Evolutionary conservation across 2,113 vertebrate species (phyloP).

Genomic region (Ia io): DNA sequence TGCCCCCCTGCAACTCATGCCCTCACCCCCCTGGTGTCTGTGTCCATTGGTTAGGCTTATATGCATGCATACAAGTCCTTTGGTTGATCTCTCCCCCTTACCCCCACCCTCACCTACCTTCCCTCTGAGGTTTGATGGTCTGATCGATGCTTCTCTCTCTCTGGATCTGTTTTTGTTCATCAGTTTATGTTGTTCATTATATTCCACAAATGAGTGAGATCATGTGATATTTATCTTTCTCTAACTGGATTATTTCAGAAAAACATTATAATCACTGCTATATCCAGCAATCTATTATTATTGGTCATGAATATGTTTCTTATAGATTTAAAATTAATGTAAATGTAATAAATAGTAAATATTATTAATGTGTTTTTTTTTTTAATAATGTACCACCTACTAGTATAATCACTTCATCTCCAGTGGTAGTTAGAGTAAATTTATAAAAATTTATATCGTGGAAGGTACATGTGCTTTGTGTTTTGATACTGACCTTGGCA

Average conservation of each 20-base stretch:
- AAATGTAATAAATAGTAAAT: background rate
- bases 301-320: background rate
- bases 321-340: background rate
- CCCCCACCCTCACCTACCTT: too few species aligned
- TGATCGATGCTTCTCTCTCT: too few species aligned
- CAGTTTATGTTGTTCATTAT: too few species aligned
- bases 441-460: background rate
- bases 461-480: background rate
- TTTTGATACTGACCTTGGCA: background rate
- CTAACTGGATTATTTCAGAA: background rate
- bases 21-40: too few species aligned
- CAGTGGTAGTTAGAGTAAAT: background rate
- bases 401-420: background rate
- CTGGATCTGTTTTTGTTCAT: too few species aligned
- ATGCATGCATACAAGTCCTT: too few species aligned
- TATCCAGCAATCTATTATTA: background rate
- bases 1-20: too few species aligned
- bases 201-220: too few species aligned
- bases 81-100: too few species aligned
- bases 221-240: too few species aligned
- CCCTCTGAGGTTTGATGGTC: too few species aligned
- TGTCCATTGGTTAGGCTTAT: too few species aligned
- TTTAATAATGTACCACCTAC: background rate
- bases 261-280: background rate
- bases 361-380: background rate